A percentile compares a stretch with the other conserved stretches of the same genome.
phyloP scores from a whole-genome alignment of 2,797 vertebrate species.

The Decapterus maruadsi region DNA sequence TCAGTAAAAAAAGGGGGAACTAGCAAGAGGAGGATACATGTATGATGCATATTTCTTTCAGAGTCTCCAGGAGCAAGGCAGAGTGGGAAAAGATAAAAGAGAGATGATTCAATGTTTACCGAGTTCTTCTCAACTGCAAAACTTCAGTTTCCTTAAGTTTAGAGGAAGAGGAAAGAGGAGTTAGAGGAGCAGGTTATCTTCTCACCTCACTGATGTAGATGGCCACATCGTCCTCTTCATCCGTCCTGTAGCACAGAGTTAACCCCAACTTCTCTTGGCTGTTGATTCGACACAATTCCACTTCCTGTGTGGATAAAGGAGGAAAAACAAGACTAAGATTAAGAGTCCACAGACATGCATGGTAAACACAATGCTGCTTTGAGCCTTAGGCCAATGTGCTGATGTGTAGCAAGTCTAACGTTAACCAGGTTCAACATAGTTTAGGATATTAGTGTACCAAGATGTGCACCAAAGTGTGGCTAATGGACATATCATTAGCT shows the following conservation, averaged over 20 bases:
- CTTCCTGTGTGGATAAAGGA: slow-evolving; percentile 85
- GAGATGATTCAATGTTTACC: slow-evolving; percentile 11
- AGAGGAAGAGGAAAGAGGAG: background rate
- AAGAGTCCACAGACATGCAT: background rate
- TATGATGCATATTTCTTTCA: slow-evolving; percentile 26
- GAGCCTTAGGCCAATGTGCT: background rate
- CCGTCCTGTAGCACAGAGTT: slow-evolving; percentile 97
- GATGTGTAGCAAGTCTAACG: background rate
- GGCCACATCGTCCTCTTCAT: slow-evolving; percentile 95
- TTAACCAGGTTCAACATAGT: background rate
- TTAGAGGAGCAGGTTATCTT: background rate
- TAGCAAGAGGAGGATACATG: slow-evolving; percentile 18
- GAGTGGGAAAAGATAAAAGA: slow-evolving; percentile 33
- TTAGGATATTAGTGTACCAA: background rate
- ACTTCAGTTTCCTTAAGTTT: slow-evolving; percentile 2
- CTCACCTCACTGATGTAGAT: slow-evolving; percentile 98
- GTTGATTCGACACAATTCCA: slow-evolving; percentile 92
- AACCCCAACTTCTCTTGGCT: slow-evolving; percentile 96
- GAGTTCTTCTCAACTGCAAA: slow-evolving; percentile 21
- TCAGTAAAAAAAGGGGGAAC: background rate
- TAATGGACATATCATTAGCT: background rate
- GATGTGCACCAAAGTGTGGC: background rate
- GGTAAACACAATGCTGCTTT: background rate
- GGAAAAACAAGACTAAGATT: background rate
- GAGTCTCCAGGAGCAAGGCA: slow-evolving; percentile 30